Evolutionary conservation across 2,888 invertebrate genomes (phyloP).

Genomic region (Dyspetes luteomarginatus): DNA sequence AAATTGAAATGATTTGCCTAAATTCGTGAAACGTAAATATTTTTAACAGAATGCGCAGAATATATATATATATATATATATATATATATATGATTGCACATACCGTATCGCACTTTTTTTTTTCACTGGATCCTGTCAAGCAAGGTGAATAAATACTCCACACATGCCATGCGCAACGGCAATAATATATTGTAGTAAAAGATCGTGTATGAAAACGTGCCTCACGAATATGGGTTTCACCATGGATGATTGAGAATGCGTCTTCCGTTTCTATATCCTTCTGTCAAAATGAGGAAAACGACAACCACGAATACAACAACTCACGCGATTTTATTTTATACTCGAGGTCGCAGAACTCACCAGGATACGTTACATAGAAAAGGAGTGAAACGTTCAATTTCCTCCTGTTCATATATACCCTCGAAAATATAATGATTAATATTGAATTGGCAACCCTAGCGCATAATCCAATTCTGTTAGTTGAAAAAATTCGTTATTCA

Average conservation of each 20-base stretch:
- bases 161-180: not conserved
- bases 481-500: slow-evolving; percentile 44
- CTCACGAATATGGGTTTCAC: slow-evolving; percentile 39
- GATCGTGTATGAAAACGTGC: slow-evolving; percentile 35
- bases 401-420: slow-evolving; percentile 11
- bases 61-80: not conserved
- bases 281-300: slow-evolving; percentile 13
- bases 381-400: slow-evolving; percentile 37
- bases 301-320: slow-evolving; percentile 1
- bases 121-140: not conserved
- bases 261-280: slow-evolving; percentile 33
- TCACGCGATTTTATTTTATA: slow-evolving; percentile 35
- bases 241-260: slow-evolving; percentile 51
- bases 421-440: slow-evolving; percentile 27
- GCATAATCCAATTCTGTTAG: slow-evolving; percentile 25
- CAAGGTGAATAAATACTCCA: not conserved
- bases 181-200: slow-evolving; percentile 27
- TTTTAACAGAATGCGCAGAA: not conserved
- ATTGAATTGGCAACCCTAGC: not conserved
- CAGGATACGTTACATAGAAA: slow-evolving; percentile 16
- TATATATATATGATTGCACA: slow-evolving; percentile 8
- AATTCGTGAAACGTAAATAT: not conserved
- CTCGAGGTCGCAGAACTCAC: slow-evolving; percentile 35
- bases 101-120: slow-evolving; percentile 18
- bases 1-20: too few species aligned